Percentiles rank a stretch among this genome's conserved stretches.
phyloP scores from a whole-genome alignment of 2,797 vertebrate species.

The Brachymystax lenok region DNA sequence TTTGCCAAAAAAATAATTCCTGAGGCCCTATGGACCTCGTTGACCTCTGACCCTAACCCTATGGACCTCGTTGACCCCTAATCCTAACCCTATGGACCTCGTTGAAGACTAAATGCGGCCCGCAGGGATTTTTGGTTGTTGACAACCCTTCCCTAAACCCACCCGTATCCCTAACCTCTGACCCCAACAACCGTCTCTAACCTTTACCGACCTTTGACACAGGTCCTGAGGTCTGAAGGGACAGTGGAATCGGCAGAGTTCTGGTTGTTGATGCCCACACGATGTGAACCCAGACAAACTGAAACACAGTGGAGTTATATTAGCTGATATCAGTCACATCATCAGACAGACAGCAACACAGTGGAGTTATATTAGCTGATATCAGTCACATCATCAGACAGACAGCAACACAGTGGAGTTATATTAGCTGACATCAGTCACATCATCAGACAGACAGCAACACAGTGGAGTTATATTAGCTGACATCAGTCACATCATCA shows the following conservation, averaged over 20 bases:
- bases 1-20: no score
- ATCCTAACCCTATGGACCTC: no score
- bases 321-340: background rate
- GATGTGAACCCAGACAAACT: constrained; percentile 87
- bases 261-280: constrained; percentile 73
- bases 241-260: constrained; percentile 47
- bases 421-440: background rate
- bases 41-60: no score
- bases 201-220: constrained; percentile 80
- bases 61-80: no score
- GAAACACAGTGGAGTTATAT: constrained; percentile 20
- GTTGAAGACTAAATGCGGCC: no score
- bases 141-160: no score
- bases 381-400: no score
- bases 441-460: background rate
- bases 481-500: background rate
- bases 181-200: no score
- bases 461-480: background rate
- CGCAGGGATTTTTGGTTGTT: no score
- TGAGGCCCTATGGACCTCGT: no score
- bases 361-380: background rate
- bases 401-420: background rate
- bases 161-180: background rate
- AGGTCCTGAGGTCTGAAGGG: constrained; percentile 82
- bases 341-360: background rate